phyloP scores from a whole-genome alignment of 2,113 vertebrate genomes.

The Gymnorhina tibicen region DNA sequence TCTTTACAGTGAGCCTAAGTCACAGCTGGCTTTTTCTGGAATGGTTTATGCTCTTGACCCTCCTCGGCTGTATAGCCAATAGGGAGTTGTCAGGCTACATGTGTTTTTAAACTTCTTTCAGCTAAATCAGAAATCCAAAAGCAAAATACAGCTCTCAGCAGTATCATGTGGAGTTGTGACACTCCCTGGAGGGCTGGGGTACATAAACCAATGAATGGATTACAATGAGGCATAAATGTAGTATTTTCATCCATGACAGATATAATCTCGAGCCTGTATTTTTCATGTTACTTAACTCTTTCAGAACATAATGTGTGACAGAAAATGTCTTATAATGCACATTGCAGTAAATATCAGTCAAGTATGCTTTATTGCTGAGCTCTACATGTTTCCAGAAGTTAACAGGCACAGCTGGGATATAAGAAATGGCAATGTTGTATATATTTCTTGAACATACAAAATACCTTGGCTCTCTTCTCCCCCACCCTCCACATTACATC shows the following conservation, averaged over 20 bases:
- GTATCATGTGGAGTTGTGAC: slow-evolving; percentile 45
- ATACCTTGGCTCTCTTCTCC: slow-evolving; percentile 44
- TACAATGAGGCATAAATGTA: slow-evolving; percentile 46
- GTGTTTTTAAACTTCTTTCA: slow-evolving; percentile 61
- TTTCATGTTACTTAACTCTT: slow-evolving; percentile 64
- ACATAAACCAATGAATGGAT: slow-evolving; percentile 58
- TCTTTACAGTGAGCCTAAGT: slow-evolving; percentile 52
- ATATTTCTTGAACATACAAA: slow-evolving; percentile 52
- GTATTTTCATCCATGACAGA: slow-evolving; percentile 57
- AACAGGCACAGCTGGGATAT: slow-evolving; percentile 54
- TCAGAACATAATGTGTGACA: slow-evolving; percentile 50
- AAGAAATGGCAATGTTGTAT: slow-evolving; percentile 40
- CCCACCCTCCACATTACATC: slow-evolving; percentile 5
- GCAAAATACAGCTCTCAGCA: slow-evolving; percentile 56
- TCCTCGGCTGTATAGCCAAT: slow-evolving; percentile 46
- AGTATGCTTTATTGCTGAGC: slow-evolving; percentile 43
- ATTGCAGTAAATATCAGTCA: slow-evolving; percentile 52
- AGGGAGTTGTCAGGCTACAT: slow-evolving; percentile 66
- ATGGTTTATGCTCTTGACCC: slow-evolving; percentile 59
- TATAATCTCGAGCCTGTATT: slow-evolving; percentile 47
- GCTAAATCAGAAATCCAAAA: slow-evolving; percentile 61
- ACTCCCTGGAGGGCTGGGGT: slow-evolving; percentile 38
- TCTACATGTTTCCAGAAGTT: slow-evolving; percentile 58
- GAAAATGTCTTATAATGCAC: slow-evolving; percentile 23
- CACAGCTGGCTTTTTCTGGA: slow-evolving; percentile 66